Conservation (phyloP, 2,888 invertebrate genomes). For the Dorcus parallelipipedus region DNA sequence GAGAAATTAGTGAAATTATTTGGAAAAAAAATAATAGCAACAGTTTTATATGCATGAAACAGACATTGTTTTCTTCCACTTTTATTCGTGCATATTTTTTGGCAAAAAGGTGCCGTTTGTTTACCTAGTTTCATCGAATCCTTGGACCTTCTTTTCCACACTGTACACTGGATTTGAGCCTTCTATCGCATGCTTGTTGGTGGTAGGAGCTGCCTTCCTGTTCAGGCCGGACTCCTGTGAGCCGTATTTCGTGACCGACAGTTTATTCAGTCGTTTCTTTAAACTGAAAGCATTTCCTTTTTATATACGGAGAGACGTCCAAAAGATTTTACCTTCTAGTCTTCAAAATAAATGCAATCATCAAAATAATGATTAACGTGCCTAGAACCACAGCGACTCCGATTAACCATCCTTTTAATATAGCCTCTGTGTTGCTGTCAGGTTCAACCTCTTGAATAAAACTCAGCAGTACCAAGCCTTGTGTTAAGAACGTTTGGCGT, state of each 20-base stretch:
- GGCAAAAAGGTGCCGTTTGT: too few species aligned
- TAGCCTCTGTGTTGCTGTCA: slow-evolving; percentile 44
- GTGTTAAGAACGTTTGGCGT: slow-evolving; percentile 22
- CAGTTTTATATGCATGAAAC: too few species aligned
- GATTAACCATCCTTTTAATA: slow-evolving; percentile 54
- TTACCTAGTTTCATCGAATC: slow-evolving; percentile 57
- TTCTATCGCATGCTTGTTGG: slow-evolving; percentile 67
- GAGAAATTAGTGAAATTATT: too few species aligned
- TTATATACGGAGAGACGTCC: background rate
- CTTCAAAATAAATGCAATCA: slow-evolving; percentile 55
- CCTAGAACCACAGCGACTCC: slow-evolving; percentile 54
- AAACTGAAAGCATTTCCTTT: slow-evolving; percentile 48
- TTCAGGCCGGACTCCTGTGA: slow-evolving; percentile 62
- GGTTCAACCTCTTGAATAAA: slow-evolving; percentile 23
- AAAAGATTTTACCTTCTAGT: slow-evolving; percentile 53
- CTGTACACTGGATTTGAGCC: slow-evolving; percentile 72
- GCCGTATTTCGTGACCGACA: slow-evolving; percentile 62
- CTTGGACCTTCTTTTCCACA: slow-evolving; percentile 51
- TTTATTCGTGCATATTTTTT: too few species aligned
- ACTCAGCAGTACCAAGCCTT: slow-evolving; percentile 26
- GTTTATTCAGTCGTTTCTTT: slow-evolving; percentile 58
- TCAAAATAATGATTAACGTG: slow-evolving; percentile 52
- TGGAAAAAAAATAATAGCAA: too few species aligned
- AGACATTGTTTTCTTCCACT: too few species aligned
- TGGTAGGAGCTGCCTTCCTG: slow-evolving; percentile 59